Evolutionary conservation across 2,113 vertebrate genomes (phyloP).

Genomic region (Lanius collurio): DNA sequence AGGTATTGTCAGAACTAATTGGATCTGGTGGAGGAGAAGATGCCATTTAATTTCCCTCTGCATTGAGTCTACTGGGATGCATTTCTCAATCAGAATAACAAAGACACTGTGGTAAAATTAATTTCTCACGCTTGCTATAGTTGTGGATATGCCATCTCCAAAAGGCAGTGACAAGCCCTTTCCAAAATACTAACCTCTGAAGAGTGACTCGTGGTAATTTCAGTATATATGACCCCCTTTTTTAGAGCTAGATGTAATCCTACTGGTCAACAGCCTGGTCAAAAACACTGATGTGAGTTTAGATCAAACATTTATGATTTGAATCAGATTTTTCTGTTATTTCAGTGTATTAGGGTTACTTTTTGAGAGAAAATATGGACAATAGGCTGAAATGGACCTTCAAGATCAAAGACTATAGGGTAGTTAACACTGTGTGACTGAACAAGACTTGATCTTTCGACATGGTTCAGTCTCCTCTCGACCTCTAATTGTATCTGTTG

Average conservation of each 20-base stretch:
- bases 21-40: neutral
- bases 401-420: neutral
- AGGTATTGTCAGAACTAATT: neutral
- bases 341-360: neutral
- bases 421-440: neutral
- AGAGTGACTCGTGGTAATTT: neutral
- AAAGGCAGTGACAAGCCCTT: neutral
- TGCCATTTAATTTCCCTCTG: neutral
- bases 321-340: neutral
- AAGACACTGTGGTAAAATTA: neutral
- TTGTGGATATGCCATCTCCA: neutral
- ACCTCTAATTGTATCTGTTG: slow-evolving; percentile 22
- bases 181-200: neutral
- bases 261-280: neutral
- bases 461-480: slow-evolving; percentile 12
- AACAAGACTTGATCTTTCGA: slow-evolving; percentile 37
- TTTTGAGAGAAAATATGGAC: neutral
- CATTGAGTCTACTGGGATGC: neutral
- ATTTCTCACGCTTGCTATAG: neutral
- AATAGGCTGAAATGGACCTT: neutral
- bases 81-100: neutral
- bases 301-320: neutral
- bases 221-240: too few species aligned
- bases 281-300: neutral
- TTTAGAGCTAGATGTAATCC: neutral